A percentile compares a stretch with the other conserved stretches of the same genome.
These are phyloP conservation scores for Choreutis nemorana DNA, from an alignment of 2,888 invertebrate species.

Conservation along the genomic window DNA sequence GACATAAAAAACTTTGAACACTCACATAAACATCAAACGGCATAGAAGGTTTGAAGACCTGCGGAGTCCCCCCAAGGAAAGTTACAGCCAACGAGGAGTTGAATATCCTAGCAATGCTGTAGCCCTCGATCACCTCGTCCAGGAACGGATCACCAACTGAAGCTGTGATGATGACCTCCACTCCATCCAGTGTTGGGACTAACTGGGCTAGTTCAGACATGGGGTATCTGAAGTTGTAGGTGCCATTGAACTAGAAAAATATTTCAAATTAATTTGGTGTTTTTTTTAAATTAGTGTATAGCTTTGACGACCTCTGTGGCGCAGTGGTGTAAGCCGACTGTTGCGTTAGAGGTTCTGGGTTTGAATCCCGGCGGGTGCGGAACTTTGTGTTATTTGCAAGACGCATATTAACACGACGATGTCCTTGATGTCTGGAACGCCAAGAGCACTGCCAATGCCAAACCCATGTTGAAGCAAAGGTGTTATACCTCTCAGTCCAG, in stretches of 20 bases:
- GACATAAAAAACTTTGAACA: slow-evolving; percentile 9
- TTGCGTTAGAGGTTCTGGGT: too few relatives aligned
- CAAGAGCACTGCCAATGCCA: too few relatives aligned
- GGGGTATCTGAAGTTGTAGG: slow-evolving; percentile 86
- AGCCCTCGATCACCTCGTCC: slow-evolving; percentile 86
- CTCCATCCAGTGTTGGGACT: slow-evolving; percentile 73
- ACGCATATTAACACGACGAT: too few relatives aligned
- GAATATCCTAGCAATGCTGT: slow-evolving; percentile 84
- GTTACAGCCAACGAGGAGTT: slow-evolving; percentile 85
- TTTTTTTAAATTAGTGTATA: too few relatives aligned
- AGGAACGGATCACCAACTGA: slow-evolving; percentile 88
- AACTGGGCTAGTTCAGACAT: slow-evolving; percentile 77
- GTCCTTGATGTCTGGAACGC: too few relatives aligned
- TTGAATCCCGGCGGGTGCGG: too few relatives aligned
- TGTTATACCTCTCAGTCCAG: too few relatives aligned
- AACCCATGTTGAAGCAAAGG: too few relatives aligned
- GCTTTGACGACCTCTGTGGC: too few relatives aligned
- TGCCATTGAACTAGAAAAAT: slow-evolving; percentile 80
- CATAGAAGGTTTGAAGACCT: slow-evolving; percentile 96
- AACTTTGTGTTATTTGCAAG: too few relatives aligned
- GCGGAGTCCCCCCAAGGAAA: slow-evolving; percentile 89
- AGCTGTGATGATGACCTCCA: slow-evolving; percentile 85
- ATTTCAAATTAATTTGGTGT: slow-evolving; percentile 4
- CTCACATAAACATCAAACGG: slow-evolving; percentile 86
- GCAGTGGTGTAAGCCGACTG: too few relatives aligned